Base-by-base conservation (phyloP, 2,113 vertebrate genomes). In the Megaleporinus macrocephalus region DNA sequence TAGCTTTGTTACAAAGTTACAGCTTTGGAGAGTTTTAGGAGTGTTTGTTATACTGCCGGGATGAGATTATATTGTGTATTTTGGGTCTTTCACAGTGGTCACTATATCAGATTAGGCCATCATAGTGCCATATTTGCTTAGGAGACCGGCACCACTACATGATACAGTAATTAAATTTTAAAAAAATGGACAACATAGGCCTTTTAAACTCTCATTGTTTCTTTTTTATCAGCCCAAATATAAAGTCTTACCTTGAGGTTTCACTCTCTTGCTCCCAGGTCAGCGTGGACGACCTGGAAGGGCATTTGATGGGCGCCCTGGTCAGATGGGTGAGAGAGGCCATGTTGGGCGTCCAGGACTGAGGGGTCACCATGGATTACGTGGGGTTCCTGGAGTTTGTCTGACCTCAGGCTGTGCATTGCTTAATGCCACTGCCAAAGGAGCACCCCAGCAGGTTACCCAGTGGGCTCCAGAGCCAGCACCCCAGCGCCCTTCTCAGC, bases 361-460 rank as follows among this genome's bases (percentile, higher is more conserved):
- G 59, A 90, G 90, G 85, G 94, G 93, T 15, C 92, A 95, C 66
- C 36, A 89, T 4, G 94, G 93, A 84, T 88, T 93, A 74, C 90
- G 87, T 47, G 94, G 94, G 10, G 81, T 92, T 68, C 93, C 95
- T n/a, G 95, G 95, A 22, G 81, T 93, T 41, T 96, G 95, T 33
- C 3, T 90, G 83, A 90, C 91, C 68, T 91, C 92, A 27, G 93
- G 91, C 24, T 96, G 94, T 70, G 83, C 89, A 76, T 86, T 89
- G 82, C 76, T 86, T 14, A 90, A 90, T 30, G 7, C 83, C 44
- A 88, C 83, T 14, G 27, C 84, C 59, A 85, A 47, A 20, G 83
- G 51, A 76, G 83, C 82, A 33, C 81, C 81, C 26, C 83, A 29
- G 75, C 83, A 77, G 68, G 24, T 30, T 55, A 29, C 85, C 9